Percentiles rank a stretch among this genome's conserved stretches.
These are phyloP conservation scores for Lophius piscatorius DNA, from an alignment of 2,113 vertebrate species.

Conservation along the genomic window DNA sequence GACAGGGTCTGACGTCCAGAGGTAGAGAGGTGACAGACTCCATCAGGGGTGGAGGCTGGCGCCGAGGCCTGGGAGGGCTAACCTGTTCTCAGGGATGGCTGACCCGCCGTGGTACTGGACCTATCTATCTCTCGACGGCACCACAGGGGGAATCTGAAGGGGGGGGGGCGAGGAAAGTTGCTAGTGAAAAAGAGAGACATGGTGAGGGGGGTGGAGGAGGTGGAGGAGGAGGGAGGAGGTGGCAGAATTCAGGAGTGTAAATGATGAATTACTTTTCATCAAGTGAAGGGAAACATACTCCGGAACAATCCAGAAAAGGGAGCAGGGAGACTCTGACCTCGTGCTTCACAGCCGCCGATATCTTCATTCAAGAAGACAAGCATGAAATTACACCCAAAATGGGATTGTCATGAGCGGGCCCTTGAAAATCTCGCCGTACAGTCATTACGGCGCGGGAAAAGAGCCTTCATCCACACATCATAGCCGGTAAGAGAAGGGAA, in stretches of 20 bases:
- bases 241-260: slow-evolving; percentile 99
- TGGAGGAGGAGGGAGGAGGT: slow-evolving; percentile 68
- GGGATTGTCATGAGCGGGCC: slow-evolving; percentile 99
- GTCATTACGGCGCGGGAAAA: slow-evolving; percentile 98
- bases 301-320: slow-evolving; percentile 98
- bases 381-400: slow-evolving; percentile 99
- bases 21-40: slow-evolving; percentile 99
- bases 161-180: slow-evolving; percentile 55
- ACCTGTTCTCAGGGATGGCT: slow-evolving; percentile 88
- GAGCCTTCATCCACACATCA: slow-evolving; percentile 99
- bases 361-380: slow-evolving; percentile 99
- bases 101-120: slow-evolving; percentile 88
- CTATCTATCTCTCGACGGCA: slow-evolving; percentile 96
- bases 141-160: slow-evolving; percentile 77
- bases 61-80: slow-evolving; percentile 86
- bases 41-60: slow-evolving; percentile 90
- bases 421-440: slow-evolving; percentile 99
- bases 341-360: slow-evolving; percentile 99
- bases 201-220: slow-evolving; percentile 54
- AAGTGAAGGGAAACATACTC: slow-evolving; percentile 99
- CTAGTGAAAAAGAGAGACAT: slow-evolving; percentile 42
- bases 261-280: slow-evolving; percentile 99
- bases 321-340: slow-evolving; percentile 99
- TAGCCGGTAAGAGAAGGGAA: slow-evolving; percentile 90
- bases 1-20: slow-evolving; percentile 96